Evolutionary conservation across 2,797 vertebrate species (phyloP).

Genomic region (Poeciliopsis turneri): DNA sequence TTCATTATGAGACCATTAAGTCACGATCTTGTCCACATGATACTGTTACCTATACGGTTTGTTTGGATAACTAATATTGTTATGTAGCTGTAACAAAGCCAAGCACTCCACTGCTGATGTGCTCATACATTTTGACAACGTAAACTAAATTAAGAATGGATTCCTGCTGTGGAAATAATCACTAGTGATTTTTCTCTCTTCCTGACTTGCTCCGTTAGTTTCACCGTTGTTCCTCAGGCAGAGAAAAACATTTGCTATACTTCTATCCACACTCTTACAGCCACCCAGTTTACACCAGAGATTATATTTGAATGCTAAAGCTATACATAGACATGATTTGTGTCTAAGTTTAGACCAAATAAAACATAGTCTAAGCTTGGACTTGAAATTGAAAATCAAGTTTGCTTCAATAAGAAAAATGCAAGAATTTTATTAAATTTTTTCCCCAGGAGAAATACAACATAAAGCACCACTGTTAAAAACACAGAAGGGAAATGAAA

Average conservation of each 20-base stretch:
- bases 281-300: neutral
- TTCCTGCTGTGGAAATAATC: neutral
- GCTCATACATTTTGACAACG: constrained; percentile 5
- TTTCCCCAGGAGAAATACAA: neutral
- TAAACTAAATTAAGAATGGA: neutral
- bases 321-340: neutral
- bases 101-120: constrained; percentile 1
- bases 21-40: neutral
- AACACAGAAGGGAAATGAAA: neutral
- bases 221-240: neutral
- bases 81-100: neutral
- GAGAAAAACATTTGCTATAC: neutral
- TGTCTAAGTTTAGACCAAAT: neutral
- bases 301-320: neutral
- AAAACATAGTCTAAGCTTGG: neutral
- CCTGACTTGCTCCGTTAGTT: neutral
- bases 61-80: neutral
- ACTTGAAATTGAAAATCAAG: neutral
- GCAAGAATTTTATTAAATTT: neutral
- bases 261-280: neutral
- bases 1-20: constrained; percentile 4
- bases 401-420: neutral
- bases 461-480: neutral
- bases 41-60: neutral
- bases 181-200: neutral